A percentile compares a stretch with the other conserved stretches of the same genome.
Evolutionary conservation across 2,797 vertebrate species (phyloP).

Genomic region (Rousettus madagascariensis): DNA sequence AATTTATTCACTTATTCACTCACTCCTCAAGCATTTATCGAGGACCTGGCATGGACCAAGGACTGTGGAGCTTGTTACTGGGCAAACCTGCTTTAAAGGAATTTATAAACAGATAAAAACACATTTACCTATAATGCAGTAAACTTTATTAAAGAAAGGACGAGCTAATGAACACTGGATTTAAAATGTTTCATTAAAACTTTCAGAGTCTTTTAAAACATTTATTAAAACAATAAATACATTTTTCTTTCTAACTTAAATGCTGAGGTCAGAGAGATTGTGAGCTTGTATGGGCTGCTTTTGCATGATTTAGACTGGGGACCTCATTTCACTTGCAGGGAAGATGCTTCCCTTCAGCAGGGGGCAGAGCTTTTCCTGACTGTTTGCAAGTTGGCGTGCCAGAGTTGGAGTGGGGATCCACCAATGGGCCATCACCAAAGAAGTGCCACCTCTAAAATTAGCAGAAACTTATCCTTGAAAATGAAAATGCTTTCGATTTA

Average conservation of each 20-base stretch:
- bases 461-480: constrained; percentile 45
- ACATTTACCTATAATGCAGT: neutral
- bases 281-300: neutral
- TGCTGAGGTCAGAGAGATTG: neutral
- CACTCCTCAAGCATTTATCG: neutral
- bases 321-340: neutral
- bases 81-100: neutral
- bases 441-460: constrained; percentile 43
- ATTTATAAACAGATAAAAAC: neutral
- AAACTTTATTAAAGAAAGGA: neutral
- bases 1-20: neutral
- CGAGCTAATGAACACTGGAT: neutral
- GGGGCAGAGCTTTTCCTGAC: neutral
- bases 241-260: neutral
- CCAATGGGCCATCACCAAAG: neutral
- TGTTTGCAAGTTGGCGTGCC: neutral
- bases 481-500: constrained; percentile 45
- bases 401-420: neutral
- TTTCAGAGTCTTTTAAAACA: constrained; percentile 26
- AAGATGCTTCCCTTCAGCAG: neutral
- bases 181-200: constrained; percentile 29
- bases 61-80: neutral
- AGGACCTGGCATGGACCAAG: neutral
- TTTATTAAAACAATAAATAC: neutral
- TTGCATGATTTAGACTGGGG: neutral